A percentile compares a stretch with the other conserved stretches of the same genome.
These are phyloP conservation scores for Nemotelus nigrinus DNA, from an alignment of 2,888 invertebrate species.

Conservation along the genomic window DNA sequence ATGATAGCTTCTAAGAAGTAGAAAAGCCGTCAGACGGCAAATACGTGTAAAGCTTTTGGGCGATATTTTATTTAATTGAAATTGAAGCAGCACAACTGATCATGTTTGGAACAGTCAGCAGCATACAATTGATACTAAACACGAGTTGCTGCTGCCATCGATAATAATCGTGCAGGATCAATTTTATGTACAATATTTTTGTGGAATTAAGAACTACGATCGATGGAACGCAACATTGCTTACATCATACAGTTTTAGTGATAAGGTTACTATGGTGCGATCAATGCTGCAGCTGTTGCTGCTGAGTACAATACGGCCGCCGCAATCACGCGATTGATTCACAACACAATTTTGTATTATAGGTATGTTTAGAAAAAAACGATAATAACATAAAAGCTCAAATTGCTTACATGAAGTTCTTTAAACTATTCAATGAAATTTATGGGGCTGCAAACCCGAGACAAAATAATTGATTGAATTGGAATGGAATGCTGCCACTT, in stretches of 20 bases:
- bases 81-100: too few species aligned
- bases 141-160: not conserved
- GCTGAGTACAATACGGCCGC: not conserved
- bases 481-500: too few species aligned
- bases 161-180: conserved; percentile 6
- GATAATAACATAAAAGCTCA: conserved; percentile 49
- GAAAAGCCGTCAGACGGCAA: conserved; percentile 8
- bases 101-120: not conserved
- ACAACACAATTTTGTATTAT: conserved; percentile 40
- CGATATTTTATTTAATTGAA: conserved; percentile 15
- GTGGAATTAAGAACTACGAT: conserved; percentile 24
- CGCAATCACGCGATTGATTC: conserved; percentile 22
- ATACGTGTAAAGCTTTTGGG: conserved; percentile 14
- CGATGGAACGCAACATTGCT: not conserved
- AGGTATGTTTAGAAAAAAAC: conserved; percentile 38
- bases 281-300: conserved; percentile 23
- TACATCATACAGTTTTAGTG: not conserved
- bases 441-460: too few species aligned
- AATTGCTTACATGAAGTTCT: conserved; percentile 47
- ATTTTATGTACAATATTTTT: conserved; percentile 35
- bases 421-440: conserved; percentile 11
- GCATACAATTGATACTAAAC: not conserved
- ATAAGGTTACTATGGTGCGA: conserved; percentile 15
- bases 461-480: too few species aligned
- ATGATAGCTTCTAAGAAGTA: conserved; percentile 63